These are phyloP conservation scores for Apis cerana DNA, from an alignment of 1,140 invertebrate genomes.

Conservation along the genomic window DNA sequence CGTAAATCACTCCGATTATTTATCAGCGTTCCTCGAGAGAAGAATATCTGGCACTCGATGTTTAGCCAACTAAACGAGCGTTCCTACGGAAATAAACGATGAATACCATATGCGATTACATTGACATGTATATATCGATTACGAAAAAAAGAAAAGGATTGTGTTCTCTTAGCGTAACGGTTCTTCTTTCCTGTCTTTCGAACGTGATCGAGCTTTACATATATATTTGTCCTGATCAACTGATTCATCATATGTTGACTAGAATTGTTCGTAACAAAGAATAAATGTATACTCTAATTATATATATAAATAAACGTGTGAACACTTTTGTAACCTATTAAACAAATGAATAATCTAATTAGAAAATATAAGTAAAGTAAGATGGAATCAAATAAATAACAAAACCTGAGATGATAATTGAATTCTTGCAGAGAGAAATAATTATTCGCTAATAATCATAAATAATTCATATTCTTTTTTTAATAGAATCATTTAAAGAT, in stretches of 20 bases:
- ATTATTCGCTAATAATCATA: no score
- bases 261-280: background rate
- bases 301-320: no score
- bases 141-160: slow-evolving; percentile 10
- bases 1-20: slow-evolving; percentile 38
- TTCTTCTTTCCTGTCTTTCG: background rate
- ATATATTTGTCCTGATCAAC: background rate
- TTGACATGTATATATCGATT: slow-evolving; percentile 7
- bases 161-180: slow-evolving; percentile 6
- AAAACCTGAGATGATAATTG: no score
- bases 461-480: no score
- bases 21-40: slow-evolving; percentile 15
- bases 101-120: slow-evolving; percentile 21
- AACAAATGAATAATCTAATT: no score
- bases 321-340: no score
- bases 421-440: no score
- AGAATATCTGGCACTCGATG: slow-evolving; percentile 32
- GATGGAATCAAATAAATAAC: no score
- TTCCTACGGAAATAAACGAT: slow-evolving; percentile 48
- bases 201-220: background rate
- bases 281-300: background rate
- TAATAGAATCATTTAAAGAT: no score
- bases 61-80: background rate
- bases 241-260: background rate
- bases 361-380: no score